Base-by-base conservation (phyloP, 1,140 invertebrate genomes). In the Lepidurus couesii region DNA sequence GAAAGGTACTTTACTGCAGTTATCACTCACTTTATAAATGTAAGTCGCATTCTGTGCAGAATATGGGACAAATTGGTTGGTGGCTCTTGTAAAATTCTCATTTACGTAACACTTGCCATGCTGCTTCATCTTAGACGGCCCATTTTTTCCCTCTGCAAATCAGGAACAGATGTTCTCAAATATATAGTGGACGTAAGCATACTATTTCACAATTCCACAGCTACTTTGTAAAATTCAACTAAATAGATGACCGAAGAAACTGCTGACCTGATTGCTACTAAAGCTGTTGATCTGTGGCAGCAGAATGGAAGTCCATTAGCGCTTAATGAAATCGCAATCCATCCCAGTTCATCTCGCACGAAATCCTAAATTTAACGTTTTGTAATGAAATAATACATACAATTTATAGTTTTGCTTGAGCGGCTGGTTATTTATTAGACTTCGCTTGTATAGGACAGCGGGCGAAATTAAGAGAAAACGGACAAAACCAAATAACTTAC, bases 51-150 rank as follows among this genome's bases (percentile, higher is more conserved):
- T 65, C 80, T 80, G 87, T 7, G 45, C 45, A 94, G 93, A 84
- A 91, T 96, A 79, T 95, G 92, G 92, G 94, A 96, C 83, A 95
- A 95, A 87, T 86, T 96, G 16, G 90, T 92, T 82, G 93, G 92
- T 74, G 93, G 94, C 34, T 93, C 92, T 7, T 90, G 89, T 47
- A 92, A 91, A 85, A 92, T 95, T 81, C 86, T 96, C 79, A 89
- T 92, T 3, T 95, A 90, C 86, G 90, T 94, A 6, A 90, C 90
- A 75, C 87, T 94, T 21, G 90, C 91, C 79, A 85, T 93, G 44
- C 86, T 94, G 21, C 90, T 90, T 16, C 91, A 90, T 73, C 85
- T 93, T 73, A 88, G 90, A 81, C 84, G 90, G 83, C 86, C 88
- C 78, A 85, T 93, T 81, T 82, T 93, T 13, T 88, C 88, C 81